phyloP scores from a whole-genome alignment of 2,113 vertebrate genomes.

The Menura novaehollandiae region DNA sequence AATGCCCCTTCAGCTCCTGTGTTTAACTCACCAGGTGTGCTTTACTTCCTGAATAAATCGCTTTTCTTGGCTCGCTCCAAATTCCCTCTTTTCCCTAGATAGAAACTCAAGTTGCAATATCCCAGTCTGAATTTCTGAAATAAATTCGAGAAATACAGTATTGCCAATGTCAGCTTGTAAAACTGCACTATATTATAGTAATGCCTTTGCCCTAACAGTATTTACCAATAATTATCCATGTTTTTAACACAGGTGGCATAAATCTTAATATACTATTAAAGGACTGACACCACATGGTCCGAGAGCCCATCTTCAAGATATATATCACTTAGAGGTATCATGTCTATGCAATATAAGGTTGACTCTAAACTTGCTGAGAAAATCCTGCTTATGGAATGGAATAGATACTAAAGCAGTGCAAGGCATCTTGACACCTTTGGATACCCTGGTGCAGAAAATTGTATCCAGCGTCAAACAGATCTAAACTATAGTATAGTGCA shows the following conservation, averaged over 20 bases:
- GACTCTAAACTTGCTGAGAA: conserved; percentile 74
- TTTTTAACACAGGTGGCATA: conserved; percentile 87
- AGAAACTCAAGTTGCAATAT: conserved; percentile 43
- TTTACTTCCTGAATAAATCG: conserved; percentile 79
- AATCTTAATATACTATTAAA: conserved; percentile 89
- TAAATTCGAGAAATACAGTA: conserved; percentile 48
- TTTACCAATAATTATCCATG: conserved; percentile 83
- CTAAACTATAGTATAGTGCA: conserved; percentile 84
- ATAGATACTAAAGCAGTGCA: conserved; percentile 48
- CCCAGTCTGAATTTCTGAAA: conserved; percentile 48
- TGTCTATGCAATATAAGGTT: conserved; percentile 79
- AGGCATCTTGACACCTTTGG: conserved; percentile 65
- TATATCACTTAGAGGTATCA: conserved; percentile 86
- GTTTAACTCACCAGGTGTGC: conserved; percentile 99
- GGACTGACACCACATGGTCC: conserved; percentile 83
- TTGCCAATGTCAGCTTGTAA: conserved; percentile 75
- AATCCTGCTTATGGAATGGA: conserved; percentile 62
- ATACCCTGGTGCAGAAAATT: conserved; percentile 53
- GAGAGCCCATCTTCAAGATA: conserved; percentile 85
- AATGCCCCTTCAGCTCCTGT: conserved; percentile 98
- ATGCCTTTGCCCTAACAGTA: conserved; percentile 72
- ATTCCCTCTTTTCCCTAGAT: conserved; percentile 61
- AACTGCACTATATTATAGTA: conserved; percentile 88
- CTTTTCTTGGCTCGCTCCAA: conserved; percentile 62
- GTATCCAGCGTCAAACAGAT: conserved; percentile 41